These are phyloP conservation scores for Andrena dorsata DNA, from an alignment of 2,888 invertebrate genomes.

Conservation along the genomic window DNA sequence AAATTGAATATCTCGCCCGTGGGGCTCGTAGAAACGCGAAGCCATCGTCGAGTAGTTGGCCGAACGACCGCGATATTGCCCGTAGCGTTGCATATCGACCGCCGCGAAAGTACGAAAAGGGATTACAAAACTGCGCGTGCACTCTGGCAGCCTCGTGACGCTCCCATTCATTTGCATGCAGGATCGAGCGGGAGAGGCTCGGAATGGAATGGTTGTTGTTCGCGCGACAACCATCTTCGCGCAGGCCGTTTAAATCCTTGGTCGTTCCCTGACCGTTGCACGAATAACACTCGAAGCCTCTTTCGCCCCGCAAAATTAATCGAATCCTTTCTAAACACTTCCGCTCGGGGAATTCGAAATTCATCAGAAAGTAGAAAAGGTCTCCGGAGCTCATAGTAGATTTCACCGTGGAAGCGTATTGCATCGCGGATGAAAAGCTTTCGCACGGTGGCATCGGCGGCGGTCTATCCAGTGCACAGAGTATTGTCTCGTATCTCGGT, in stretches of 20 bases:
- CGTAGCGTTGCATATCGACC: constrained; percentile 60
- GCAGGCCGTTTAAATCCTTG: constrained; percentile 35
- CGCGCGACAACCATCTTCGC: constrained; percentile 40
- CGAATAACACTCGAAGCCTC: background rate
- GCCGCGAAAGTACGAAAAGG: constrained; percentile 62
- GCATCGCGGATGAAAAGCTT: constrained; percentile 20
- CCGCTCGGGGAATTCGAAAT: background rate
- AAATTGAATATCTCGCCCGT: too few species aligned
- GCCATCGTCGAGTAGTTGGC: constrained; percentile 57
- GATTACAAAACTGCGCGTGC: constrained; percentile 57
- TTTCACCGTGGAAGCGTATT: constrained; percentile 1
- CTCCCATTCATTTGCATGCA: constrained; percentile 52
- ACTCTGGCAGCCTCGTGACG: constrained; percentile 42
- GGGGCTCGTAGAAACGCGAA: constrained; percentile 31
- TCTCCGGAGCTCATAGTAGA: background rate
- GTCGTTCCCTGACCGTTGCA: constrained; percentile 23
- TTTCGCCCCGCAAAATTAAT: background rate
- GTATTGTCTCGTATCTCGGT: constrained; percentile 65
- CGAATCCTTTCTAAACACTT: background rate
- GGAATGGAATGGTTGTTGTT: constrained; percentile 49
- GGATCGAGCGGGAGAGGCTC: constrained; percentile 29
- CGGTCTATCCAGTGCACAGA: constrained; percentile 33
- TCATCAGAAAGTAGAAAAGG: background rate
- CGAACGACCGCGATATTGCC: constrained; percentile 44
- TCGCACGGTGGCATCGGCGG: constrained; percentile 36